Evolutionary conservation across 2,888 invertebrate genomes (phyloP).

Genomic region (Leptogaster cylindrica): DNA sequence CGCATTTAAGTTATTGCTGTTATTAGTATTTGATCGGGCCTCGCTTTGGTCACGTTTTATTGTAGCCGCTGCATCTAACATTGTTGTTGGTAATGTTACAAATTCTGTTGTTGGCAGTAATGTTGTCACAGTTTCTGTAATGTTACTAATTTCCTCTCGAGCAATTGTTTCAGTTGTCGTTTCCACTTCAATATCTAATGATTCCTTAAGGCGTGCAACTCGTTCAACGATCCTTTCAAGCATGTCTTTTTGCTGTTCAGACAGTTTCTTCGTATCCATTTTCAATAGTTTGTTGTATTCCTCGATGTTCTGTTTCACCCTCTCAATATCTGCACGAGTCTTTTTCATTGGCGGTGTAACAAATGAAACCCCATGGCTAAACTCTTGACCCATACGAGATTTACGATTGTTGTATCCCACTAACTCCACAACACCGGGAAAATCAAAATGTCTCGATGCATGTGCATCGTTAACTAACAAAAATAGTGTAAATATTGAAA

Average conservation of each 20-base stretch:
- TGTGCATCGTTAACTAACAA: conserved; percentile 14
- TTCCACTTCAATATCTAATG: conserved; percentile 55
- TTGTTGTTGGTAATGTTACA: conserved; percentile 7
- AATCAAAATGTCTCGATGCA: conserved; percentile 49
- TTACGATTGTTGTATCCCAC: conserved; percentile 57
- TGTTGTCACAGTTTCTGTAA: conserved; percentile 23
- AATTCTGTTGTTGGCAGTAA: conserved; percentile 17
- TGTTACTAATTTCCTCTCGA: neutral
- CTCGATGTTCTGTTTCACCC: conserved; percentile 59
- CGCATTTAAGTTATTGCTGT: conserved; percentile 25
- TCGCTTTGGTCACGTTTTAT: conserved; percentile 26
- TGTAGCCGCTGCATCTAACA: neutral
- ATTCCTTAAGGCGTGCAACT: conserved; percentile 60
- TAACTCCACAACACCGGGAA: conserved; percentile 60
- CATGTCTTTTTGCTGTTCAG: conserved; percentile 61
- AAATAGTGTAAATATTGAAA: conserved; percentile 20
- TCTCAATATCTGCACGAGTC: conserved; percentile 60
- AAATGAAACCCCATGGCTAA: conserved; percentile 9
- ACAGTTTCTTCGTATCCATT: conserved; percentile 59
- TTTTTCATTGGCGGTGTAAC: conserved; percentile 54
- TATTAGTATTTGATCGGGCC: conserved; percentile 25
- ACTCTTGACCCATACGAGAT: conserved; percentile 52
- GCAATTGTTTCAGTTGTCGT: conserved; percentile 9
- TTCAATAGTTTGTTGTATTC: conserved; percentile 59
- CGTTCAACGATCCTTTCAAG: conserved; percentile 60